Base-by-base conservation (phyloP, 1,140 invertebrate species). In the Eueides isabella region DNA sequence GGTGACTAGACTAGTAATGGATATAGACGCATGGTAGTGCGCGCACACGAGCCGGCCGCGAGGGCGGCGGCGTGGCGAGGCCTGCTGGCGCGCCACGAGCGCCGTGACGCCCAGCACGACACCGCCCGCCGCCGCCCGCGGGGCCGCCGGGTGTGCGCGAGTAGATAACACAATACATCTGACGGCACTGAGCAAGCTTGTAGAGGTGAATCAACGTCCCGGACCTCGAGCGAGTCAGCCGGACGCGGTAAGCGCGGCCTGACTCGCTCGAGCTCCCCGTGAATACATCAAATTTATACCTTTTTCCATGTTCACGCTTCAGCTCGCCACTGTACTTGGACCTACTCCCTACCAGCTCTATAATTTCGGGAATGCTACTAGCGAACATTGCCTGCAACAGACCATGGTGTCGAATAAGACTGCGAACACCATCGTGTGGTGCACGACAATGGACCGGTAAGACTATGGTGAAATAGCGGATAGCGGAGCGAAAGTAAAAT, bases 311-410 rank as follows among this genome's bases (percentile, higher is more conserved):
- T 96, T 98, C 98, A 95, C 97, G 96, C 96, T 98, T 98, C 96
- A 98, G 98, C 95, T 98, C 97, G 93, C 98, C 98, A 95, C 97
- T 97, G 96, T 98, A 99, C 95, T 99, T 99, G 95, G 97, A 98
- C 94, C 98, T 97, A 96, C 96, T 98, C 95, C 98, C 98, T 96
- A 98, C 97, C 95, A 99, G 97, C 95, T 99, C 98, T 96, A 98
- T 98, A 95, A 99, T 98, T 96, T 99, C 98, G 92, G 98, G 98
- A 95, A 99, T 98, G 96, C 97, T 98, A 97, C 98, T 98, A 95
- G 98, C 97, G 97, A 98, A 98, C 95, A 98, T 97, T 95, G 97
- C 97, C 97, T 98, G 97, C 92, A 97, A 97, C 94, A 95, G 92
- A 93, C 92, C 92, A 92, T 86, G 90, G 92, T 90, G 92, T 90